Percentiles rank a stretch among this genome's conserved stretches.
These are phyloP conservation scores for Chaenogobius annularis DNA, from an alignment of 2,113 vertebrate species.

Conservation along the genomic window DNA sequence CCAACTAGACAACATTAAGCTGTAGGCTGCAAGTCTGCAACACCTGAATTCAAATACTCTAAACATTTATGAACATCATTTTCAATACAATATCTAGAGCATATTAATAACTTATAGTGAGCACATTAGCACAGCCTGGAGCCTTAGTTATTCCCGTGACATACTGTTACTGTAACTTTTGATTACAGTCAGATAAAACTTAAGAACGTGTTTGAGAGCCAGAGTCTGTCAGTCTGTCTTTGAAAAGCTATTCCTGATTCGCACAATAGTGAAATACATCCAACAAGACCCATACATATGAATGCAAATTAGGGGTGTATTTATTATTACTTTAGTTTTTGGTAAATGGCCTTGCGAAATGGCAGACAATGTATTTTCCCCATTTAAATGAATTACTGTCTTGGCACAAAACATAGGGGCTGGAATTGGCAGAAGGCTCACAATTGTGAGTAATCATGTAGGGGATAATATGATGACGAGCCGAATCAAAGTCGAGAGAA, in stretches of 20 bases:
- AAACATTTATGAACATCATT: not conserved
- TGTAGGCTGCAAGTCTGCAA: not conserved
- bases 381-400: conserved; percentile 45
- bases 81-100: not conserved
- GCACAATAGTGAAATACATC: not conserved
- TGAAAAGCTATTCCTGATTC: conserved; percentile 3
- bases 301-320: not conserved
- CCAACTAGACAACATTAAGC: not conserved
- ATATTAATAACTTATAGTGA: not conserved
- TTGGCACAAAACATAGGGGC: conserved; percentile 31
- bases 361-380: conserved; percentile 30
- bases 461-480: conserved; percentile 51
- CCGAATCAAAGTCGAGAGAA: conserved; percentile 47
- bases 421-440: conserved; percentile 38
- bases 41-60: not conserved
- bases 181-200: conserved; percentile 6
- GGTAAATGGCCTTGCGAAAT: conserved; percentile 15
- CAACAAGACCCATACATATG: not conserved
- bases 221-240: not conserved
- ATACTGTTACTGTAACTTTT: conserved; percentile 5
- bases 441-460: conserved; percentile 57
- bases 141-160: not conserved
- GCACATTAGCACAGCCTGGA: not conserved
- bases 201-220: not conserved
- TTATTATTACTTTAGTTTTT: conserved; percentile 16